Conservation (phyloP, 1,140 invertebrate genomes). For the Camponotus pennsylvanicus region DNA sequence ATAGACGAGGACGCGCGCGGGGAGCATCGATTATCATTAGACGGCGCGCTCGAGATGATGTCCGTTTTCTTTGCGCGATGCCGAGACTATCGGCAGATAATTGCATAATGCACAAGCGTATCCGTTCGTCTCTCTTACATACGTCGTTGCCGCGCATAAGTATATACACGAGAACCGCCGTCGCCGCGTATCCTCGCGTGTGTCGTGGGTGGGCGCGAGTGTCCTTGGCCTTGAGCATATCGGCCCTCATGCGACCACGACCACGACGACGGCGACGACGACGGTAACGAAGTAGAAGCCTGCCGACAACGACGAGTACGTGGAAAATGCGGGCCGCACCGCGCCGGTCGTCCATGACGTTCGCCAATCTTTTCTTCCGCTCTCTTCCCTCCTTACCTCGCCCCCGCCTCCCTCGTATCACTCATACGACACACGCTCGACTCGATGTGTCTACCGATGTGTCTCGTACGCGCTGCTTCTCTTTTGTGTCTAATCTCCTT, state of each 20-base stretch:
- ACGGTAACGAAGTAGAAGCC: constrained; percentile 62
- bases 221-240: constrained; percentile 84
- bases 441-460: not conserved
- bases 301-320: constrained; percentile 30
- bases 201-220: constrained; percentile 52
- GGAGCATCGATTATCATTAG: constrained; percentile 45
- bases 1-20: constrained; percentile 31
- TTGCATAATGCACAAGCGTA: constrained; percentile 61
- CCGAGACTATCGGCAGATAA: constrained; percentile 62
- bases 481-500: constrained; percentile 14
- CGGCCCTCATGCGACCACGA: constrained; percentile 76
- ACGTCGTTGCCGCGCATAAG: constrained; percentile 36
- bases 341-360: constrained; percentile 81
- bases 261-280: constrained; percentile 45
- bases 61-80: constrained; percentile 46
- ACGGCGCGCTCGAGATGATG: constrained; percentile 49
- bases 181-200: constrained; percentile 40
- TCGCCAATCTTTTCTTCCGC: constrained; percentile 64
- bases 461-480: not conserved
- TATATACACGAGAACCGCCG: constrained; percentile 40
- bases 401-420: constrained; percentile 13
- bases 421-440: not conserved
- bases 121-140: constrained; percentile 25
- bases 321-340: constrained; percentile 82
- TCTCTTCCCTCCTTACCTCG: constrained; percentile 30